These are phyloP conservation scores for Trematocara unimaculatum DNA, from an alignment of 2,113 vertebrate species.

Conservation along the genomic window DNA sequence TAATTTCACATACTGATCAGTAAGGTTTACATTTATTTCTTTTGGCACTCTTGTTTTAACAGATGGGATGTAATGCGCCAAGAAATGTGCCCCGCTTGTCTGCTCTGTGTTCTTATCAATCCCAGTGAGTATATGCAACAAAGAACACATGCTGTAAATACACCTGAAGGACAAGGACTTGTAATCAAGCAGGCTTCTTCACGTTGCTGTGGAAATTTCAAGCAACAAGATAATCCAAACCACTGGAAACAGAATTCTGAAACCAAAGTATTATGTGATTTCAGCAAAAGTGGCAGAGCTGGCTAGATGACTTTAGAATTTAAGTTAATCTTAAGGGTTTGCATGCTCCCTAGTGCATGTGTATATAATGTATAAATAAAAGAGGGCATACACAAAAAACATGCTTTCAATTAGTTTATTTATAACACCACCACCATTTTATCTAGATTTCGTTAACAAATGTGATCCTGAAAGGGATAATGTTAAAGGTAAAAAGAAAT, in stretches of 20 bases:
- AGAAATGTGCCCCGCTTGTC: neutral
- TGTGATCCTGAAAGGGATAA: neutral
- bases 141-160: neutral
- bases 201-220: neutral
- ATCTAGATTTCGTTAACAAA: constrained; percentile 43
- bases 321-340: neutral
- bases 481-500: neutral
- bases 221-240: neutral
- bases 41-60: neutral
- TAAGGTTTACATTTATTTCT: neutral
- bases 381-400: neutral
- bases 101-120: neutral
- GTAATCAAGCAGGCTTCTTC: neutral
- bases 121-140: neutral
- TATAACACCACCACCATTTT: constrained; percentile 26
- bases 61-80: neutral
- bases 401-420: neutral
- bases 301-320: neutral
- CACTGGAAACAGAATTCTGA: neutral
- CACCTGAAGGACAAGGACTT: neutral
- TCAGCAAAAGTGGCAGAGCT: neutral
- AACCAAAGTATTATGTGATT: neutral
- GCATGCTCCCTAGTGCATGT: neutral
- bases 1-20: neutral
- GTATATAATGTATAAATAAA: neutral